Conservation (phyloP, 2,888 invertebrate genomes). For the Lymantria monacha region DNA sequence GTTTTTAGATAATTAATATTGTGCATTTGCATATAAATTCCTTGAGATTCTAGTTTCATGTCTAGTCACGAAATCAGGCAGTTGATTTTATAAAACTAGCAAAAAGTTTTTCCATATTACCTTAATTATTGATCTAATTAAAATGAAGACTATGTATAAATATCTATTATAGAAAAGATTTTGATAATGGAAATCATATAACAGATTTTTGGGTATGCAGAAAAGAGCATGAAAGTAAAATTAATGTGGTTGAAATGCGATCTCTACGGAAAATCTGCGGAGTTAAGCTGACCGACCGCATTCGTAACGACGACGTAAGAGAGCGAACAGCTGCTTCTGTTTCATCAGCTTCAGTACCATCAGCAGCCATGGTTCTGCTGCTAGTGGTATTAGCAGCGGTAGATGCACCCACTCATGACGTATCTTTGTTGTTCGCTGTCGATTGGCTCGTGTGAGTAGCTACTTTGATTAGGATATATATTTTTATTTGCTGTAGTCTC, state of each 20-base stretch:
- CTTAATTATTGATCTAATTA: no score
- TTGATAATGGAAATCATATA: no score
- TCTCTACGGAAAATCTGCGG: no score
- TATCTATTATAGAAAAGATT: no score
- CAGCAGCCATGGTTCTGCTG: slow-evolving; percentile 91
- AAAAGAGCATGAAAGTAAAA: no score
- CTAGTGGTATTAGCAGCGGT: slow-evolving; percentile 91
- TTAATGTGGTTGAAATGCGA: no score
- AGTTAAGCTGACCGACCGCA: no score
- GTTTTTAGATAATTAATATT: slow-evolving; percentile 27
- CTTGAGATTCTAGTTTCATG: slow-evolving; percentile 12
- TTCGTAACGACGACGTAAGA: no score
- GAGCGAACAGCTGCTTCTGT: slow-evolving; percentile 95
- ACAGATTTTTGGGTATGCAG: no score
- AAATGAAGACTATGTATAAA: no score
- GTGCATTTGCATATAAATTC: slow-evolving; percentile 34
- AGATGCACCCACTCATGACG: slow-evolving; percentile 90
- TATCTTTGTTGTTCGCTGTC: slow-evolving; percentile 91
- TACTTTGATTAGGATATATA: no score
- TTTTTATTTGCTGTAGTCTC: no score
- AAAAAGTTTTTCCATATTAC: slow-evolving; percentile 13
- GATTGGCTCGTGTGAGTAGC: slow-evolving; percentile 96
- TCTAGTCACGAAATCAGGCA: slow-evolving; percentile 33
- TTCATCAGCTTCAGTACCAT: slow-evolving; percentile 93
- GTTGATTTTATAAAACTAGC: slow-evolving; percentile 15